A percentile compares a stretch with the other conserved stretches of the same genome.
Conservation (phyloP, 2,888 invertebrate genomes). For the Eupeodes latifasciatus region DNA sequence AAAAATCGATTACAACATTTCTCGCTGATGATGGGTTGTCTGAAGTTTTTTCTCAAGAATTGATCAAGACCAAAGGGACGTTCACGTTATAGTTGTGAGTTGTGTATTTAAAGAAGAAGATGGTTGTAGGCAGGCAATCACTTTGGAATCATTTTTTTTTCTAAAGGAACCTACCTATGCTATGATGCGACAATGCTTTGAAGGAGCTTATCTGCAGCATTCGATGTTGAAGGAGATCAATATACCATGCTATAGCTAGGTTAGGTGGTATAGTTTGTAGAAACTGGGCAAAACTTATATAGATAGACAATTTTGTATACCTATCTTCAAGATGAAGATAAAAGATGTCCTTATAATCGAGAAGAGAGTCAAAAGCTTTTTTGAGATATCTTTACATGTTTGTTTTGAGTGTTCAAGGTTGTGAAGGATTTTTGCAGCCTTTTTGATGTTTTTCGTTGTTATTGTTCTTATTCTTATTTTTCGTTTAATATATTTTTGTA, state of each 20-base stretch:
- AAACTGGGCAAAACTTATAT: slow-evolving; percentile 25
- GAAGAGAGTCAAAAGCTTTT: slow-evolving; percentile 17
- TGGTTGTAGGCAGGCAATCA: slow-evolving; percentile 48
- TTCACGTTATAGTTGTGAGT: neutral
- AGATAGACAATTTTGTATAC: neutral
- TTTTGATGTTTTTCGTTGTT: slow-evolving; percentile 5
- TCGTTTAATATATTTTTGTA: no score
- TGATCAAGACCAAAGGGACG: slow-evolving; percentile 19
- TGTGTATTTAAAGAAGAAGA: slow-evolving; percentile 35
- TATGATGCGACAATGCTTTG: slow-evolving; percentile 12
- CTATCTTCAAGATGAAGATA: slow-evolving; percentile 12
- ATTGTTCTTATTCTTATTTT: no score
- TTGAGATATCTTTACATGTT: slow-evolving; percentile 18
- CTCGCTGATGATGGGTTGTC: slow-evolving; percentile 44
- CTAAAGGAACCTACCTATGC: neutral
- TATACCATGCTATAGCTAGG: neutral
- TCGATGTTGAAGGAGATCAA: slow-evolving; percentile 26
- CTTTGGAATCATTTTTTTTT: slow-evolving; percentile 36
- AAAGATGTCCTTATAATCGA: slow-evolving; percentile 9
- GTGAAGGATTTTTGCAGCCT: slow-evolving; percentile 29
- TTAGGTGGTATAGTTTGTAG: neutral
- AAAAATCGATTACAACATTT: slow-evolving; percentile 50
- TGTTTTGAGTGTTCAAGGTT: neutral
- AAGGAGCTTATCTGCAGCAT: slow-evolving; percentile 24
- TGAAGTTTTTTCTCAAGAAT: slow-evolving; percentile 43